Conservation (phyloP, 2,797 vertebrate species). For the Etheostoma perlongum region DNA sequence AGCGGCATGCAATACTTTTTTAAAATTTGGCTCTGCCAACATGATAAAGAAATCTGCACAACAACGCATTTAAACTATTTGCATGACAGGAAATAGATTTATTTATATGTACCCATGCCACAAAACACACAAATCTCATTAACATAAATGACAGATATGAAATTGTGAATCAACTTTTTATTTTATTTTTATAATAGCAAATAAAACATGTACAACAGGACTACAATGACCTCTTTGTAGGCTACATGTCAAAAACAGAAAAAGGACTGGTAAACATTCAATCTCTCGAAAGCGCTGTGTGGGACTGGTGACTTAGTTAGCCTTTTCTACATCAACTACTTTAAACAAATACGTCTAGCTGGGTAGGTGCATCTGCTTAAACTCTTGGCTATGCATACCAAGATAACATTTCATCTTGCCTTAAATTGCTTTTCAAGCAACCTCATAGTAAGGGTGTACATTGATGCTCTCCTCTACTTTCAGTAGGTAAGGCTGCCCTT, state of each 20-base stretch:
- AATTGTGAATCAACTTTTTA: background rate
- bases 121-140: background rate
- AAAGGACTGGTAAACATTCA: conserved; percentile 3
- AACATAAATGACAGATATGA: conserved; percentile 10
- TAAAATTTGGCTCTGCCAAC: conserved; percentile 9
- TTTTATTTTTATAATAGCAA: background rate
- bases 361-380: conserved; percentile 6
- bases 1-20: conserved; percentile 31
- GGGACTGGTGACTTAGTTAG: background rate
- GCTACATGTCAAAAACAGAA: conserved; percentile 9
- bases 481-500: conserved; percentile 89
- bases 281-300: background rate
- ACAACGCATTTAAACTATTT: conserved; percentile 11
- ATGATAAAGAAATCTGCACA: background rate
- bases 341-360: conserved; percentile 6
- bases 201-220: background rate
- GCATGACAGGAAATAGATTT: conserved; percentile 28
- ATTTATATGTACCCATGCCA: conserved; percentile 14
- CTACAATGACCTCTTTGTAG: conserved; percentile 1
- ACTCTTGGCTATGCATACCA: background rate
- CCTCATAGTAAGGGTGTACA: background rate
- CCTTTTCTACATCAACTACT: conserved; percentile 19
- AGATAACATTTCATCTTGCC: conserved; percentile 9
- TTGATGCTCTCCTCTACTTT: conserved; percentile 34
- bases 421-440: background rate